These are phyloP conservation scores for Agrotis puta DNA, from an alignment of 2,888 invertebrate genomes.

Conservation along the genomic window DNA sequence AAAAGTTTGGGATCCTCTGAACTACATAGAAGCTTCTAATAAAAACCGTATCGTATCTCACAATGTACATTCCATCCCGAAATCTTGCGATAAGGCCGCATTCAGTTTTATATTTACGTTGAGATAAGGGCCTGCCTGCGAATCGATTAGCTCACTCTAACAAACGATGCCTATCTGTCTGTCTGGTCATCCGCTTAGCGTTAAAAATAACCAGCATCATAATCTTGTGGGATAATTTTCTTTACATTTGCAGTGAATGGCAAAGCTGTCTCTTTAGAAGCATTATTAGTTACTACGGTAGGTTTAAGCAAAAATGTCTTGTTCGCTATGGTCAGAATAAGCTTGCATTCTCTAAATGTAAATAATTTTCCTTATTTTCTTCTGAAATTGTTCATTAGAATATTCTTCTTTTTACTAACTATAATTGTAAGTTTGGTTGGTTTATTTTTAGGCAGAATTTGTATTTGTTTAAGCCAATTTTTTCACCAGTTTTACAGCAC, in stretches of 20 bases:
- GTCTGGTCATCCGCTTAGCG: conserved; percentile 65
- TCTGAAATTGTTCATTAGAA: not conserved
- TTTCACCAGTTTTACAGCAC: not conserved
- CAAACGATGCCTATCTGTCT: conserved; percentile 71
- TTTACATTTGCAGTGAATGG: conserved; percentile 15
- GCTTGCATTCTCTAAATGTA: not conserved
- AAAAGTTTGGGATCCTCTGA: not conserved
- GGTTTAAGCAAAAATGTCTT: not conserved
- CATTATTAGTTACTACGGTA: not conserved
- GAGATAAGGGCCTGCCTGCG: conserved; percentile 77
- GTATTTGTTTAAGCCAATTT: not conserved
- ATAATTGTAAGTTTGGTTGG: not conserved
- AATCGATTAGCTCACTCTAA: conserved; percentile 79
- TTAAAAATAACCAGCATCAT: conserved; percentile 53
- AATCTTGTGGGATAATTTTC: conserved; percentile 35
- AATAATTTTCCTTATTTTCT: not conserved
- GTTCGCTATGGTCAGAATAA: not conserved
- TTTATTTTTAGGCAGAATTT: not conserved
- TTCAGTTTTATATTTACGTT: conserved; percentile 81
- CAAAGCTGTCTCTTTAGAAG: not conserved
- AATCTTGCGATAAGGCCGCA: conserved; percentile 77
- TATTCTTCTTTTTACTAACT: not conserved
- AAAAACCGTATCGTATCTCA: conserved; percentile 57
- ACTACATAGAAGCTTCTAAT: conserved; percentile 21
- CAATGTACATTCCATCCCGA: conserved; percentile 70